Evolutionary conservation across 2,797 vertebrate species (phyloP).

Genomic region (Microchirus variegatus): DNA sequence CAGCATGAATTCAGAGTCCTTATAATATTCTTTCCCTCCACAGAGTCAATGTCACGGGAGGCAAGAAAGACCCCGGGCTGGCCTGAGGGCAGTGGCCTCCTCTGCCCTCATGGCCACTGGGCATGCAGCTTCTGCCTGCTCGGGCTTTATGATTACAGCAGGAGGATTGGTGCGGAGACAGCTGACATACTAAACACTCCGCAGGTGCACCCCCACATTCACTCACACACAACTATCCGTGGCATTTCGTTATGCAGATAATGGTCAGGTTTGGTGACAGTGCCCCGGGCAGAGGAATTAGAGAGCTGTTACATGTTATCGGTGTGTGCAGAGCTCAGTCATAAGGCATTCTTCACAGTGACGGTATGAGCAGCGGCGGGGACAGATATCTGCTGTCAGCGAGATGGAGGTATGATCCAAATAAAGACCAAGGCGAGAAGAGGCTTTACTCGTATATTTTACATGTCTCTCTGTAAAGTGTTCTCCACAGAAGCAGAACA

Average conservation of each 20-base stretch:
- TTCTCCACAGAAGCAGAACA: slow-evolving; percentile 25
- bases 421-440: slow-evolving; percentile 32
- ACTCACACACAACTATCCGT: slow-evolving; percentile 31
- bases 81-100: slow-evolving; percentile 69
- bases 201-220: slow-evolving; percentile 25
- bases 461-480: slow-evolving; percentile 30
- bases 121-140: slow-evolving; percentile 62
- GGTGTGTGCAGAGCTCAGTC: slow-evolving; percentile 52
- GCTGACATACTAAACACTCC: slow-evolving; percentile 58
- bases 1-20: slow-evolving; percentile 4
- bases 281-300: slow-evolving; percentile 62
- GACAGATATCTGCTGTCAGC: slow-evolving; percentile 54
- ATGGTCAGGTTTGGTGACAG: slow-evolving; percentile 64
- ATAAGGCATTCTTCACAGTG: slow-evolving; percentile 50
- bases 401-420: slow-evolving; percentile 31
- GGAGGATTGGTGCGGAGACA: slow-evolving; percentile 51
- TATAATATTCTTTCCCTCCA: slow-evolving; percentile 33
- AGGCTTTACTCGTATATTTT: slow-evolving; percentile 43
- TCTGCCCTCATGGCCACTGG: slow-evolving; percentile 71
- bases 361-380: slow-evolving; percentile 48
- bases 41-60: slow-evolving; percentile 68
- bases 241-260: slow-evolving; percentile 60
- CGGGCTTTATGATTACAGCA: slow-evolving; percentile 69
- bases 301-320: slow-evolving; percentile 61
- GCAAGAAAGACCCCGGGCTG: slow-evolving; percentile 61